Evolutionary conservation across 2,888 invertebrate genomes (phyloP).

Genomic region (Acanthosoma haemorrhoidale): DNA sequence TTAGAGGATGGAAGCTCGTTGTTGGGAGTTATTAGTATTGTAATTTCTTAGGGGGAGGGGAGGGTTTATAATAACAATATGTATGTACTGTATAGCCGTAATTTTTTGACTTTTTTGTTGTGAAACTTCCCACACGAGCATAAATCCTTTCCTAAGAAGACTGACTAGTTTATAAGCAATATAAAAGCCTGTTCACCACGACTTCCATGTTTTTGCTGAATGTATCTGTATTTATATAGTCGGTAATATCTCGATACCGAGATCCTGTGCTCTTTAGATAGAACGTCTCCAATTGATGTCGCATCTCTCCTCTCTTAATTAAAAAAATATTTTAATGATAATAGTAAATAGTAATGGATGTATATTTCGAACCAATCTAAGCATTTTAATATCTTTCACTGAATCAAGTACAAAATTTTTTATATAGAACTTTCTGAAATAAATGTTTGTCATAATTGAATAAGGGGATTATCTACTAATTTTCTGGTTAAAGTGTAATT

Average conservation of each 20-base stretch:
- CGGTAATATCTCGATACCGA: neutral
- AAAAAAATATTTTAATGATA: neutral
- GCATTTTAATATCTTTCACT: conserved; percentile 1
- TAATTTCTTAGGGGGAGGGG: neutral
- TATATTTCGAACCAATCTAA: conserved; percentile 6
- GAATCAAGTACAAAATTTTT: conserved; percentile 14
- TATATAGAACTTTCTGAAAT: neutral
- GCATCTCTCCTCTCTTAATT: conserved; percentile 22
- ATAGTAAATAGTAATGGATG: neutral
- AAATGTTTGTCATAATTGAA: neutral
- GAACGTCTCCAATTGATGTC: too few relatives aligned
- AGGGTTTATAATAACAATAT: too few relatives aligned
- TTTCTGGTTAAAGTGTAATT: neutral
- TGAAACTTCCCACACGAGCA: neutral
- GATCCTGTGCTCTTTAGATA: neutral
- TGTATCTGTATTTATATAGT: conserved; percentile 4
- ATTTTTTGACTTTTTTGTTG: too few relatives aligned
- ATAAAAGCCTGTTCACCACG: conserved; percentile 26
- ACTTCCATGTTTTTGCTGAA: conserved; percentile 26
- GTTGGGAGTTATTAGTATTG: neutral
- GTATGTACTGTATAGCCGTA: too few relatives aligned
- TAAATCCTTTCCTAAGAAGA: conserved; percentile 22
- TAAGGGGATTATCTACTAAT: neutral
- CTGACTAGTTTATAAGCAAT: conserved; percentile 32
- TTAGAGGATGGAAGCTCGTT: neutral